Percentiles rank a stretch among this genome's conserved stretches.
phyloP scores from a whole-genome alignment of 2,888 invertebrate genomes.

The Cataglyphis altisquamis region DNA sequence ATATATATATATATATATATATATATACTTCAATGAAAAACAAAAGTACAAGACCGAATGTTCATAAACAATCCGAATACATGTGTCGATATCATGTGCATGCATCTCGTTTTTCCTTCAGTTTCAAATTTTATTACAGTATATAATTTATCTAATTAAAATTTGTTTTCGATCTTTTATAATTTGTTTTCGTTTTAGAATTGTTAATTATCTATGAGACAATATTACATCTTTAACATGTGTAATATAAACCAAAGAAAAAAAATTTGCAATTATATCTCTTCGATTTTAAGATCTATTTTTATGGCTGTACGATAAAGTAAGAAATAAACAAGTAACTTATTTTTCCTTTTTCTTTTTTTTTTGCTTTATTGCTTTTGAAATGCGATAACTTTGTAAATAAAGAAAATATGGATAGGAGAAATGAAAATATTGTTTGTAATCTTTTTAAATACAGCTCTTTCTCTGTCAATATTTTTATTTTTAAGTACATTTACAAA shows the following conservation, averaged over 20 bases:
- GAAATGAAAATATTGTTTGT: neutral
- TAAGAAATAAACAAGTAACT: neutral
- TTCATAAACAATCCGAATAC: neutral
- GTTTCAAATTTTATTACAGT: neutral
- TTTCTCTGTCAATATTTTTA: neutral
- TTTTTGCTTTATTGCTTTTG: neutral
- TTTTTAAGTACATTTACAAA: neutral
- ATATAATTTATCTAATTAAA: neutral
- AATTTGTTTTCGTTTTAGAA: neutral
- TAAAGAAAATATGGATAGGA: neutral
- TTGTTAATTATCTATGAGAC: neutral
- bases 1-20: too few species aligned
- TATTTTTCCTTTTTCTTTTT: neutral
- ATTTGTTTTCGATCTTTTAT: neutral
- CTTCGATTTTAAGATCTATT: neutral
- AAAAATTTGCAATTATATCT: neutral
- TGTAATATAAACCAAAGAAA: neutral
- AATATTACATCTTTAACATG: neutral
- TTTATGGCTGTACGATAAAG: neutral
- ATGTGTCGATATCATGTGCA: neutral
- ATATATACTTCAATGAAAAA: neutral
- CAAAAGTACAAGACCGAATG: neutral
- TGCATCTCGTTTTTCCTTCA: neutral
- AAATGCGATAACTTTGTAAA: constrained; percentile 5
- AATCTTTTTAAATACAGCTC: neutral